These are phyloP conservation scores for Tetraodon nigroviridis DNA, from an alignment of 2,113 vertebrate species.

Conservation along the genomic window DNA sequence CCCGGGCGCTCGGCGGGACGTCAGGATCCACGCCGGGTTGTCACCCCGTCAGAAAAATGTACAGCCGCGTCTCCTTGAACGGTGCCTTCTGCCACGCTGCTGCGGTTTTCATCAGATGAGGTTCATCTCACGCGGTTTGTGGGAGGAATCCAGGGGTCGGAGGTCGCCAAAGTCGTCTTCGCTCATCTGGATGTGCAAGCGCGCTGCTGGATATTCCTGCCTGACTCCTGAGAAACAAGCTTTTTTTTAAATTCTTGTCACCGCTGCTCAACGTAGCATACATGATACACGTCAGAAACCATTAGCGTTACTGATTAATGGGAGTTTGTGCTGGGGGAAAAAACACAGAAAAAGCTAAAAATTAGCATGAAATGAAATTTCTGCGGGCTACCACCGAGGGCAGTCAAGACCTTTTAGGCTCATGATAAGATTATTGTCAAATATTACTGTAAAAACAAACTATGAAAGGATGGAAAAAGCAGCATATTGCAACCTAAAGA, in stretches of 20 bases:
- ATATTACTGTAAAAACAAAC: not conserved
- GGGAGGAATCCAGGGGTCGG: constrained; percentile 9
- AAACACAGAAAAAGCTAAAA: too few species aligned
- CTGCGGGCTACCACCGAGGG: too few species aligned
- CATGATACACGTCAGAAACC: too few species aligned
- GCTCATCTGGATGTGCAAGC: constrained; percentile 24
- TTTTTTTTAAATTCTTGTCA: not conserved
- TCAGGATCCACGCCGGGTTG: constrained; percentile 41
- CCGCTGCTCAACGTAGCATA: not conserved
- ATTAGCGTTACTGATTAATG: too few species aligned
- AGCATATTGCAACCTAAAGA: not conserved
- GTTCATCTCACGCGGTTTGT: constrained; percentile 40
- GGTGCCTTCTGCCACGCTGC: constrained; percentile 10
- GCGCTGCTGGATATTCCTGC: constrained; percentile 13
- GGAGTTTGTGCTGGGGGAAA: too few species aligned
- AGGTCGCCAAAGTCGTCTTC: constrained; percentile 20
- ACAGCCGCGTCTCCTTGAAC: constrained; percentile 23
- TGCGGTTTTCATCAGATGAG: constrained; percentile 50
- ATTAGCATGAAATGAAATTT: too few species aligned
- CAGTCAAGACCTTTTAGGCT: too few species aligned
- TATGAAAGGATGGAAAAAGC: not conserved
- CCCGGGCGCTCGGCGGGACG: constrained; percentile 33
- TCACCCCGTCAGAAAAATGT: constrained; percentile 63
- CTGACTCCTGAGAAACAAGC: not conserved
- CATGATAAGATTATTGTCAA: too few species aligned